Percentiles rank a stretch among this genome's conserved stretches.
These are phyloP conservation scores for Dorcus parallelipipedus DNA, from an alignment of 2,888 invertebrate genomes.

Conservation along the genomic window DNA sequence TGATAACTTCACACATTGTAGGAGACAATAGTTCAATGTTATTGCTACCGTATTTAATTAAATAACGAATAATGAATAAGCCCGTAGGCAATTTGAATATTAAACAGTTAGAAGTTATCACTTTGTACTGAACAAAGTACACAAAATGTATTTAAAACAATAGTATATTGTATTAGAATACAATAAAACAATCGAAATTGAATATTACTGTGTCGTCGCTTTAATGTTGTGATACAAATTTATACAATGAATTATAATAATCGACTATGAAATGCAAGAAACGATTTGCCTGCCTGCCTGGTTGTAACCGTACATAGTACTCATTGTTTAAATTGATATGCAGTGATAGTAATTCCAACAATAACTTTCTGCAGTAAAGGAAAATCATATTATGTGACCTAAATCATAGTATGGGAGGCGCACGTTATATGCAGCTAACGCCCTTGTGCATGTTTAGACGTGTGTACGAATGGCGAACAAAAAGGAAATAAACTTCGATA, in stretches of 20 bases:
- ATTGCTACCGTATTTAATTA: no score
- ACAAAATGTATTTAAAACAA: slow-evolving; percentile 17
- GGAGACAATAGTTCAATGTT: no score
- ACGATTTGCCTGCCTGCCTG: slow-evolving; percentile 12
- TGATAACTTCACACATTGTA: no score
- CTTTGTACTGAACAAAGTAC: slow-evolving; percentile 1
- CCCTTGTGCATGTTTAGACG: not conserved
- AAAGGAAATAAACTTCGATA: not conserved
- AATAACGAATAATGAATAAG: no score
- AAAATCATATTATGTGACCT: not conserved
- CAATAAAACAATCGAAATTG: slow-evolving; percentile 21
- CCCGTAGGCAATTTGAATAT: not conserved
- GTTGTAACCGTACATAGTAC: slow-evolving; percentile 18
- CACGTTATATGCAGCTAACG: not conserved
- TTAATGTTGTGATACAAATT: slow-evolving; percentile 14
- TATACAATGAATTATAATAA: slow-evolving; percentile 20
- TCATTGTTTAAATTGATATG: slow-evolving; percentile 21
- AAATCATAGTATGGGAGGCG: not conserved
- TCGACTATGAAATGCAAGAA: slow-evolving; percentile 16
- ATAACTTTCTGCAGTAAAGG: not conserved
- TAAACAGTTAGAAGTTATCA: not conserved
- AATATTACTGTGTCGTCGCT: slow-evolving; percentile 11
- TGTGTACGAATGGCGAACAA: no score
- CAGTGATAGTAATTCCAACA: slow-evolving; percentile 17
- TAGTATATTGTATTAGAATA: slow-evolving; percentile 18